Percentiles rank a stretch among this genome's conserved stretches.
These are phyloP conservation scores for Oryzias woworae DNA, from an alignment of 2,113 vertebrate species.

Conservation along the genomic window DNA sequence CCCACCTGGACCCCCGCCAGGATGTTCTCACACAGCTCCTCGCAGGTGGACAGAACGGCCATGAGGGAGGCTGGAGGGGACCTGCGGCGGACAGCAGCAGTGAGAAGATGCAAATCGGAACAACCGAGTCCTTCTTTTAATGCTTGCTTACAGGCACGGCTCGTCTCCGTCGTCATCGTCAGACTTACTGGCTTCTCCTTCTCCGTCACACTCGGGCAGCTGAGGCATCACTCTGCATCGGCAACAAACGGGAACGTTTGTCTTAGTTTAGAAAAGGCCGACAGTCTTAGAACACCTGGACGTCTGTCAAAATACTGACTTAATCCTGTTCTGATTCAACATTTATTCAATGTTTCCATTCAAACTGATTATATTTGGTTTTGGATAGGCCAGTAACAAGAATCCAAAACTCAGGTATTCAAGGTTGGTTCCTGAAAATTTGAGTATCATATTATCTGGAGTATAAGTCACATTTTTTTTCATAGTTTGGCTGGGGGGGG, in stretches of 20 bases:
- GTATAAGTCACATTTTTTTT: too few species aligned
- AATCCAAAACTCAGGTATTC: too few species aligned
- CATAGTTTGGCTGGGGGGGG: too few species aligned
- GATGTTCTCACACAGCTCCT: slow-evolving; percentile 87
- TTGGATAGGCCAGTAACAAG: too few species aligned
- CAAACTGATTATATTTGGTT: too few species aligned
- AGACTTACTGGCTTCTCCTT: slow-evolving; percentile 82
- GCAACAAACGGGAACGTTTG: not conserved
- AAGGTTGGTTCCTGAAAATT: too few species aligned
- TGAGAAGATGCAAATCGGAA: not conserved
- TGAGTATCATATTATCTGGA: too few species aligned
- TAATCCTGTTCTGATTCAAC: too few species aligned
- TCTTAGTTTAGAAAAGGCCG: not conserved
- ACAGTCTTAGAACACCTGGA: too few species aligned
- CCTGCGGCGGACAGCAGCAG: slow-evolving; percentile 59
- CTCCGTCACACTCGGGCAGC: slow-evolving; percentile 88
- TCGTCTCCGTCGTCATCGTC: slow-evolving; percentile 92
- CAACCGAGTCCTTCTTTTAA: too few species aligned
- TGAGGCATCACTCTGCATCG: slow-evolving; percentile 88
- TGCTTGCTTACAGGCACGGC: slow-evolving; percentile 82
- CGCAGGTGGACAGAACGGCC: slow-evolving; percentile 83
- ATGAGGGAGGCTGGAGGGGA: slow-evolving; percentile 91
- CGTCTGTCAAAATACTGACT: too few species aligned
- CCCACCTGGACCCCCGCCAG: slow-evolving; percentile 87
- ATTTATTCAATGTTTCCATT: too few species aligned